phyloP scores from a whole-genome alignment of 2,113 vertebrate genomes.

The Paraplagusia blochii region DNA sequence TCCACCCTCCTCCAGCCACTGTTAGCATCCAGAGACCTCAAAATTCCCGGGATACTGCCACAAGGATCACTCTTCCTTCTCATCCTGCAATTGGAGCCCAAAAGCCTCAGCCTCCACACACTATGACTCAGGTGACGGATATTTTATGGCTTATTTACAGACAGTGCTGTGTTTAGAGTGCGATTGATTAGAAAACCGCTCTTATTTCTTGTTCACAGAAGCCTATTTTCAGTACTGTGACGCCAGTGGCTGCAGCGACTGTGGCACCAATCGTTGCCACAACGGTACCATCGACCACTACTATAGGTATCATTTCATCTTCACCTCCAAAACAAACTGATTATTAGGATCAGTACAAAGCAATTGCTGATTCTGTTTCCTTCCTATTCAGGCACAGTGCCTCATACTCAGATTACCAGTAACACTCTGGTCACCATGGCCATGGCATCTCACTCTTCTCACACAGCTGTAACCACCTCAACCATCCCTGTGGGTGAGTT shows the following conservation, averaged over 20 bases:
- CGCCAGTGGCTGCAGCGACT: conserved; percentile 94
- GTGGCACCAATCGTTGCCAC: conserved; percentile 96
- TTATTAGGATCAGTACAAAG: background rate
- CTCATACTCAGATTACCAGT: conserved; percentile 90
- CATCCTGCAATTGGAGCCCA: conserved; percentile 87
- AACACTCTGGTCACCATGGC: conserved; percentile 96
- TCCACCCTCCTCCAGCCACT: conserved; percentile 85
- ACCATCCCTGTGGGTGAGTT: conserved; percentile 95
- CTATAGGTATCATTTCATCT: conserved; percentile 77
- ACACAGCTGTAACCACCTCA: conserved; percentile 93
- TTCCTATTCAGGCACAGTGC: conserved; percentile 79
- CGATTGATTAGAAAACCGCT: background rate
- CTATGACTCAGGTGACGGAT: conserved; percentile 86
- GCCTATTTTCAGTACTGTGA: conserved; percentile 93
- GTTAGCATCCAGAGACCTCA: conserved; percentile 92
- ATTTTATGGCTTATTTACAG: background rate
- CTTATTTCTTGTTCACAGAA: conserved; percentile 74
- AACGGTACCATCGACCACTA: conserved; percentile 87
- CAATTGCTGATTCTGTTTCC: background rate
- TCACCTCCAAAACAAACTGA: background rate
- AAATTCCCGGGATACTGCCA: conserved; percentile 80
- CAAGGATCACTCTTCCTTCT: conserved; percentile 89
- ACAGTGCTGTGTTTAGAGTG: background rate
- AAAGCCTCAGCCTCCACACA: conserved; percentile 90
- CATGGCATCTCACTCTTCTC: conserved; percentile 96